Base-by-base conservation (phyloP, 2,797 vertebrate genomes). In the Peromyscus melanophrys region DNA sequence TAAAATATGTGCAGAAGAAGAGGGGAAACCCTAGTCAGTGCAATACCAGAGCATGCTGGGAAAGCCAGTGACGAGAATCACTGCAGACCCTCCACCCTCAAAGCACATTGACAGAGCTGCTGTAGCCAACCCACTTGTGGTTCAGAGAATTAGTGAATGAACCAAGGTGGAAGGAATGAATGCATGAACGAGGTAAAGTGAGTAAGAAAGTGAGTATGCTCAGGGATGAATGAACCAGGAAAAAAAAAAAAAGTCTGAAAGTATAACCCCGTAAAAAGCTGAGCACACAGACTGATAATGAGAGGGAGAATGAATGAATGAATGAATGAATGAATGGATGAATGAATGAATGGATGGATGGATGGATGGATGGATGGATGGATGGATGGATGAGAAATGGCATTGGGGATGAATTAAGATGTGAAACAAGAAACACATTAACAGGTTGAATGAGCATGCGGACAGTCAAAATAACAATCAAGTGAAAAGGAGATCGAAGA, bases 211-310 rank as follows among this genome's bases (percentile, higher is more conserved):
- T 3, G 21, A 87, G 40, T 46, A 57, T 21, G 1, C 17, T 86
- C 1, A 0, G 11, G 34, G 34, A 6, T 0, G 63, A 81, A 90
- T 16, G 67, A 69, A 9, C 29, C 57, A 31, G 31, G 8, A 67
- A 83, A 43, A 49, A 25, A 4, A 14, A 49, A 55, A 55, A 55
- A 55, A 46, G 5, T 29, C 14, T 13, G 34, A 77, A 61, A 67
- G 84, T 76, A 9, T 29, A 80, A 40, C 69, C 4, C 8, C 25
- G 5, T 0, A 31, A 43, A 71, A 46, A 65, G 25, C 65, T 31
- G 4, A 46, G 17, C 2, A 34, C 21, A 6, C 3, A 37, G 4
- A 23, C 2, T 9, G 40, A 23, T 7, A 9, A 9, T 0, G 43
- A 63, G 29, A 71, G 57, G 4, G 37, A 31, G 55, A 31, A 3